Evolutionary conservation across 64 coral and sea anemone genomes (phyloP), one percentile per base, ranked within the genome.

Genomic region (Anthopleura sola): DNA sequence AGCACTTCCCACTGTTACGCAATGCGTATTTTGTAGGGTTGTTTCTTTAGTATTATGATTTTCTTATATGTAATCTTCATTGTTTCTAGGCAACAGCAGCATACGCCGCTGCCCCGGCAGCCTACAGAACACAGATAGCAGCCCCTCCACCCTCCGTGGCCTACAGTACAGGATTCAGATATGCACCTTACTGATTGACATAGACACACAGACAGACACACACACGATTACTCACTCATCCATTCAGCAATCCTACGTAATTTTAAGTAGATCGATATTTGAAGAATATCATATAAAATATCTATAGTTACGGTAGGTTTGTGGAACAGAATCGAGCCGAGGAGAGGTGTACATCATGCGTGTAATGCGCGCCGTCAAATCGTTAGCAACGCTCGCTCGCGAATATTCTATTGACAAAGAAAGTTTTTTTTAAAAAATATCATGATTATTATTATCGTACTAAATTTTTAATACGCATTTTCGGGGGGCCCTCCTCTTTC

Each of bases 101-200:
- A 5, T 85, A 85, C 39, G 89, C 84, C 48, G 75, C 89, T 36
- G 55, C 89, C 2, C 49, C 89, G 7, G 51, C 89, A 21, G 89
- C 84, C 32, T 91, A 91, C 62, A 50, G 89, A 16, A 57, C 89
- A 86, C 83, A 56, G 31, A 82, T 78, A 20, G 66, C 89, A 21
- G 83, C 89, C 26, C 89, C 84, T 29, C 83, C 89, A 34, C 89
- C 89, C 17, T 82, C 89, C 20, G 78, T 85, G 37, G 83, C 79
- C 37, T 91, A 91, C 76, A 76, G 75, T 15, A 91, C 89, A 26
- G 89, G 89, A 55, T 91, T 84, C 84, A 86, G 89, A 91, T 91
- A 91, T 40, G 84, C 89, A 44, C 89, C 89, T 18, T 91, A 91
- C 36, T 91, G 77, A 79, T 44, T 66, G 21, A 66, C 54, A 23